These are phyloP conservation scores for Glaucidium brasilianum DNA, from an alignment of 2,113 vertebrate genomes.

Conservation along the genomic window DNA sequence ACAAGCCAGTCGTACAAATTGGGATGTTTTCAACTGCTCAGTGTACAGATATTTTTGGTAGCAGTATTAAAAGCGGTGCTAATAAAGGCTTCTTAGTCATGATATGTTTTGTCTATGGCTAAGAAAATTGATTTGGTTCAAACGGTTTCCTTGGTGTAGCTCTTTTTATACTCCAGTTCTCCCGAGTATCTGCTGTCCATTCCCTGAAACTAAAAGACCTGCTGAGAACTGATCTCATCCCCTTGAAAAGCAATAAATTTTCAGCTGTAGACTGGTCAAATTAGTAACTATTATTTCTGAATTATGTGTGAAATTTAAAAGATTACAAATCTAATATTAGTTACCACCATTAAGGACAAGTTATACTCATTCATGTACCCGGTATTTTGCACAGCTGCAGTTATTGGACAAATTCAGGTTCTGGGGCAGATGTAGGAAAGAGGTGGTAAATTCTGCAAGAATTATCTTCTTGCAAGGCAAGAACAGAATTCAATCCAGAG, in stretches of 20 bases:
- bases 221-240: neutral
- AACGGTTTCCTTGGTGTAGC: neutral
- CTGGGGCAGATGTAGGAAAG: neutral
- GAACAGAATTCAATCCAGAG: neutral
- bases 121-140: neutral
- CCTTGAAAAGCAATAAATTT: neutral
- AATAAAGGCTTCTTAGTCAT: neutral
- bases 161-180: neutral
- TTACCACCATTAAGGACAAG: neutral
- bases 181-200: neutral
- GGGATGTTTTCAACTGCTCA: neutral
- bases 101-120: rapidly evolving
- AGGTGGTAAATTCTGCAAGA: neutral
- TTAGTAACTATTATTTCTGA: neutral
- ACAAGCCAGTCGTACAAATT: neutral
- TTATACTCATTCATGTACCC: neutral
- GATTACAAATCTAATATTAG: neutral
- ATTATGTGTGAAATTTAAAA: neutral
- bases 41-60: neutral
- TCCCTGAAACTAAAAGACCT: neutral
- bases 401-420: neutral
- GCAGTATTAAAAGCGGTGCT: neutral
- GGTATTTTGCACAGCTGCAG: neutral
- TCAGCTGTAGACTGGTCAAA: neutral
- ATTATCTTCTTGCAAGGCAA: neutral